Evolutionary conservation across 2,113 vertebrate genomes (phyloP).

Genomic region (Cavia aperea): DNA sequence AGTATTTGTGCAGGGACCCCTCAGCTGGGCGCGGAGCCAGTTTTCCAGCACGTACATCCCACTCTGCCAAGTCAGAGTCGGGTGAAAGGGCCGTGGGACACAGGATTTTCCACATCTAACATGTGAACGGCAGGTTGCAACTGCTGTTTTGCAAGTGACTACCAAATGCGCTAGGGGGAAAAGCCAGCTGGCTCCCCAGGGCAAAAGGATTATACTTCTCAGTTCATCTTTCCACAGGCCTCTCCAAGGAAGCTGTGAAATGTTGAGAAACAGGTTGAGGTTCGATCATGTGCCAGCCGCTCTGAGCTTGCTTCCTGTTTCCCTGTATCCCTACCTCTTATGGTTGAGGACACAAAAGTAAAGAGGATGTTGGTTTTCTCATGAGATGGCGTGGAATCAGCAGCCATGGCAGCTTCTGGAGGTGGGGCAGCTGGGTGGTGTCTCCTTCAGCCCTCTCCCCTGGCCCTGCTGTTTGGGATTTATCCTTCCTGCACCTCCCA

Average conservation of each 20-base stretch:
- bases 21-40: neutral
- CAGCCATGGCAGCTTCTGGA: neutral
- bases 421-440: neutral
- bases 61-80: neutral
- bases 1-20: neutral
- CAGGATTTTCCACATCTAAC: neutral
- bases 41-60: neutral
- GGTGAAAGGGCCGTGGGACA: neutral
- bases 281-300: conserved; percentile 63
- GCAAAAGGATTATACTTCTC: conserved; percentile 65
- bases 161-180: neutral
- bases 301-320: conserved; percentile 66
- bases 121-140: neutral
- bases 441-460: neutral
- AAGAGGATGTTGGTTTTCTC: conserved; percentile 63
- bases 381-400: neutral
- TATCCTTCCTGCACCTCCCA: neutral
- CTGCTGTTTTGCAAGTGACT: conserved; percentile 16
- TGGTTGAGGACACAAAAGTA: conserved; percentile 17
- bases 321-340: conserved; percentile 37
- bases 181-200: neutral
- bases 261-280: conserved; percentile 74
- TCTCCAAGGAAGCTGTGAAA: conserved; percentile 71
- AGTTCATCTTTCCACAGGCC: conserved; percentile 69
- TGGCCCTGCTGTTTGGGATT: neutral